Conservation (phyloP, 2,888 invertebrate species). For the Galerucella nymphaeae region DNA sequence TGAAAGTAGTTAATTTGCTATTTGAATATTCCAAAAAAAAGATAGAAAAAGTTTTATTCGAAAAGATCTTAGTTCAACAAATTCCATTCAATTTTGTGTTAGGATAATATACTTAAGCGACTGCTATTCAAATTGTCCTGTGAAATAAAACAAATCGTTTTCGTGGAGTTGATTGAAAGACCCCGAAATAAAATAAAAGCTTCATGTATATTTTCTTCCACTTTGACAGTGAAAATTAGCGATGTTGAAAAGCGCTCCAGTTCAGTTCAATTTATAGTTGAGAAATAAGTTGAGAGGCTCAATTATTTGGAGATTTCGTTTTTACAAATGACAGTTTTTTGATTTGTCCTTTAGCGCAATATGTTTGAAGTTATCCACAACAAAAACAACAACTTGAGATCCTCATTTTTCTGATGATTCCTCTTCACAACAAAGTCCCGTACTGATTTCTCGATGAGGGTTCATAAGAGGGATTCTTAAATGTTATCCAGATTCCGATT, state of each 20-base stretch:
- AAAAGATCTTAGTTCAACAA: neutral
- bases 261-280: neutral
- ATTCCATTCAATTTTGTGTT: constrained; percentile 9
- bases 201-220: neutral
- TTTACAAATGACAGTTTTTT: no score
- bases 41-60: neutral
- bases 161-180: neutral
- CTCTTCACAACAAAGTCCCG: neutral
- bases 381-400: no score
- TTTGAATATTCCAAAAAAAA: neutral
- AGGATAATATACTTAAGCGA: neutral
- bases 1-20: neutral
- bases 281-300: neutral
- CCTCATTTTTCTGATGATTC: neutral
- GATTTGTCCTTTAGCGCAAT: no score
- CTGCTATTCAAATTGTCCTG: constrained; percentile 6
- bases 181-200: neutral
- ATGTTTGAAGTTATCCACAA: no score
- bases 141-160: neutral
- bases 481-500: neutral
- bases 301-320: no score
- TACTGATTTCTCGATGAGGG: neutral
- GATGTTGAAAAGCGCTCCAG: neutral
- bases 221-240: neutral
- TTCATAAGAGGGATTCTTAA: neutral